phyloP scores from a whole-genome alignment of 2,797 vertebrate genomes.

The Smutsia gigantea region DNA sequence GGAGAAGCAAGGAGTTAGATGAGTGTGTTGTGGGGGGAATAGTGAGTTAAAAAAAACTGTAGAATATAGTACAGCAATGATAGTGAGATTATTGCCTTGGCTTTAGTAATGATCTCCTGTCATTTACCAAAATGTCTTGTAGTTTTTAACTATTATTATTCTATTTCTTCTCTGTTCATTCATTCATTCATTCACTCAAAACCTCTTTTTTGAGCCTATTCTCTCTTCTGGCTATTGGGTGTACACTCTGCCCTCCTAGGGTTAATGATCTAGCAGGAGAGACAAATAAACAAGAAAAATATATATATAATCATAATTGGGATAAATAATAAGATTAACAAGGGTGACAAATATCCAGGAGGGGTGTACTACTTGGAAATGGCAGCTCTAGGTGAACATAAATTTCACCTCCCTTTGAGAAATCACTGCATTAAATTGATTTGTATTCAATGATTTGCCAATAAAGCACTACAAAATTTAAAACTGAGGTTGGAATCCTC shows the following conservation, averaged over 20 bases:
- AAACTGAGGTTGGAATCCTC: neutral
- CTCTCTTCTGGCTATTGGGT: neutral
- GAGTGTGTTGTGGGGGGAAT: neutral
- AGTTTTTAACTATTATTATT: neutral
- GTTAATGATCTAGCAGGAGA: neutral
- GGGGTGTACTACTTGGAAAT: neutral
- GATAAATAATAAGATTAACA: conserved; percentile 22
- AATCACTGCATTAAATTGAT: conserved; percentile 30
- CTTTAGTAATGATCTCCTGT: neutral
- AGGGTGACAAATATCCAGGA: neutral
- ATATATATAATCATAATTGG: neutral
- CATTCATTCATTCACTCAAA: neutral
- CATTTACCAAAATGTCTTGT: neutral
- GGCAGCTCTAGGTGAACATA: neutral
- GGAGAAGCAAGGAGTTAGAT: neutral
- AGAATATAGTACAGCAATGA: neutral
- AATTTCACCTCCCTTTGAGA: conserved; percentile 15
- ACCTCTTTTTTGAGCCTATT: neutral
- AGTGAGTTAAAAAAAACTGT: neutral
- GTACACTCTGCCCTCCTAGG: neutral
- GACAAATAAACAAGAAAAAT: neutral
- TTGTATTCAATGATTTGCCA: neutral
- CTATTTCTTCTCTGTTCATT: neutral
- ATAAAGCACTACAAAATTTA: neutral
- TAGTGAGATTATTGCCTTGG: neutral